Evolutionary conservation across 1,140 invertebrate genomes (phyloP), one percentile per base, ranked within the genome.

Genomic region (Galleria mellonella): DNA sequence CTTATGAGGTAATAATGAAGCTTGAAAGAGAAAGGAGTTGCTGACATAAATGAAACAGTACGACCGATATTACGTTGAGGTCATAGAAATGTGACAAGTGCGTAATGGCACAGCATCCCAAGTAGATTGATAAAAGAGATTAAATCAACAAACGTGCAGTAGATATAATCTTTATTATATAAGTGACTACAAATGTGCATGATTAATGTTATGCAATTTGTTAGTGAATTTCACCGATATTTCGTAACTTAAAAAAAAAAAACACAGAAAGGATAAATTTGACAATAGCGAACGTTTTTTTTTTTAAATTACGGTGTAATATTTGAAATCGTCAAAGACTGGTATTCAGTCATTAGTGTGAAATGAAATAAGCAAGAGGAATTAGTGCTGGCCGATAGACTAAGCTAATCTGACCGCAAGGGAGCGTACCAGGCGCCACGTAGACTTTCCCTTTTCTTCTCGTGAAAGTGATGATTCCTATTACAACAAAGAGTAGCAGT

Each of bases 401-500:
- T 43, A 49, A 67, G 55, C 51, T 70, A 68, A 76, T 72, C 70
- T 75, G 73, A 83, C 76, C 81, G 73, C 78, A 84, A 81, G 81
- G 78, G 74, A 82, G 51, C 69, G 72, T 54, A 56, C 72, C 72
- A 65, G 60, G 62, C 74, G 72, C 66, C 71, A 74, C 49, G 41
- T 15, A 54, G 48, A 73, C 81, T 84, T 83, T 83, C 81, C 74
- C 73, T 84, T 84, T 79, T 77, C 73, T 75, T 81, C 63, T 78
- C 62, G 81, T 81, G 81, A 84, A 84, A 84, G 81, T 79, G 81
- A 83, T 84, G 81, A 84, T 81, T 72, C 66, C 57, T 57, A 65
- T 52, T 69, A 57, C 61, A 79, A 79, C 76, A 67, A 69, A 73
- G 69, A 65, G 70, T 62, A 60, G 47, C 56, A 23, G 17, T 68